phyloP scores from a whole-genome alignment of 2,888 invertebrate genomes.

The Iselma pallidipennis region DNA sequence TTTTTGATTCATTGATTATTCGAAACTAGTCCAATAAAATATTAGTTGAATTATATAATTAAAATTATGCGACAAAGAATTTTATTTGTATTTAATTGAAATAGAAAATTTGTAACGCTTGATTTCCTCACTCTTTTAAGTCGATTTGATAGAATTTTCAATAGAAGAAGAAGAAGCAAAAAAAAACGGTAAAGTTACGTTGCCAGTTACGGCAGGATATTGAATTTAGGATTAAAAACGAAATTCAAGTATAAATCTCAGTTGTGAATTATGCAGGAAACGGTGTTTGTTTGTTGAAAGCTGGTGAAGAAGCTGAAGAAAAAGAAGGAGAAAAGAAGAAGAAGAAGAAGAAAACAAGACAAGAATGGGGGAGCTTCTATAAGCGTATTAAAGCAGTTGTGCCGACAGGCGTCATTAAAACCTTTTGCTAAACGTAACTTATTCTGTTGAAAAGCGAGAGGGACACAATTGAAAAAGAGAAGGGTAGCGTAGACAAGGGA shows the following conservation, averaged over 20 bases:
- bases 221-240: constrained; percentile 1
- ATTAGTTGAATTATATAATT: too few species aligned
- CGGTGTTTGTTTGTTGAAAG: background rate
- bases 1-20: background rate
- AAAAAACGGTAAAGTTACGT: background rate
- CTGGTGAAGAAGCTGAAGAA: background rate
- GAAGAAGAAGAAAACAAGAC: background rate
- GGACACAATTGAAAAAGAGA: too few species aligned
- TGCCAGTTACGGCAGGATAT: background rate
- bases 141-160: background rate
- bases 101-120: too few species aligned
- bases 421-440: too few species aligned
- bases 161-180: background rate
- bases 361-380: background rate
- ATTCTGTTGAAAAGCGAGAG: too few species aligned
- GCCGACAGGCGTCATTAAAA: background rate
- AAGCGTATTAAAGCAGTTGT: background rate
- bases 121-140: too few species aligned
- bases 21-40: too few species aligned
- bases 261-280: background rate
- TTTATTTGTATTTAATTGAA: too few species aligned
- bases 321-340: background rate
- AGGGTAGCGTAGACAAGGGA: too few species aligned
- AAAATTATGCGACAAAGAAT: too few species aligned
- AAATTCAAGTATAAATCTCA: background rate